Conservation (phyloP, 2,888 invertebrate genomes). For the Tryphoninae sp. region DNA sequence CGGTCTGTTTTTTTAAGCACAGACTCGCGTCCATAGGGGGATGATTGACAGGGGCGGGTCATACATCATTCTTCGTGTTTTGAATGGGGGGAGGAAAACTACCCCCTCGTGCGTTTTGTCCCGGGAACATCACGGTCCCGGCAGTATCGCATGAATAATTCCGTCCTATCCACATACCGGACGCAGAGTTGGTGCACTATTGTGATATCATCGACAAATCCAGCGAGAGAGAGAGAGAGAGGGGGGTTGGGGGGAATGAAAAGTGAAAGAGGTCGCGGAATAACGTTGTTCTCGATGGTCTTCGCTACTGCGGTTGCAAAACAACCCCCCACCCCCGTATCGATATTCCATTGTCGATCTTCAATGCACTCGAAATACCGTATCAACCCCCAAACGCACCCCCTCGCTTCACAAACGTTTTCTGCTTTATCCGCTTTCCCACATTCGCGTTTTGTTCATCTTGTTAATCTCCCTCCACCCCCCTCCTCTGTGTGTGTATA, state of each 20-base stretch:
- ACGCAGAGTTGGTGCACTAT: conserved; percentile 55
- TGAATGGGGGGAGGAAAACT: conserved; percentile 63
- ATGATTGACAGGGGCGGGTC: conserved; percentile 67
- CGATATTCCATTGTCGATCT: conserved; percentile 63
- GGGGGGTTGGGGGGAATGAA: conserved; percentile 31
- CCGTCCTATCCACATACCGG: conserved; percentile 64
- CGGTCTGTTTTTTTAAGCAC: conserved; percentile 51
- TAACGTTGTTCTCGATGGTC: conserved; percentile 49
- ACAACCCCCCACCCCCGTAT: conserved; percentile 62
- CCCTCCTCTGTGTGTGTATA: background rate
- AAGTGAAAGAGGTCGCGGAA: conserved; percentile 34
- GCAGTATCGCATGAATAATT: conserved; percentile 69
- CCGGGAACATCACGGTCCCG: conserved; percentile 57
- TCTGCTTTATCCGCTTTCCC: conserved; percentile 51
- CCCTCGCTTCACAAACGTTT: conserved; percentile 37
- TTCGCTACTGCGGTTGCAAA: conserved; percentile 63
- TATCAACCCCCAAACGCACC: conserved; percentile 23
- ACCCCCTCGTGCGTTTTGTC: conserved; percentile 57
- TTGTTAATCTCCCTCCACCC: conserved; percentile 50
- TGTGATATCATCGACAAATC: conserved; percentile 67
- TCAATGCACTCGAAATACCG: conserved; percentile 64
- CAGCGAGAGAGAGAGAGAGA: conserved; percentile 35
- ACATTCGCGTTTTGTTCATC: conserved; percentile 58
- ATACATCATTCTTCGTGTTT: conserved; percentile 72
- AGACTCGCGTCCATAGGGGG: conserved; percentile 48